Conservation (phyloP, 2,888 invertebrate species). For the Emmelina monodactyla region DNA sequence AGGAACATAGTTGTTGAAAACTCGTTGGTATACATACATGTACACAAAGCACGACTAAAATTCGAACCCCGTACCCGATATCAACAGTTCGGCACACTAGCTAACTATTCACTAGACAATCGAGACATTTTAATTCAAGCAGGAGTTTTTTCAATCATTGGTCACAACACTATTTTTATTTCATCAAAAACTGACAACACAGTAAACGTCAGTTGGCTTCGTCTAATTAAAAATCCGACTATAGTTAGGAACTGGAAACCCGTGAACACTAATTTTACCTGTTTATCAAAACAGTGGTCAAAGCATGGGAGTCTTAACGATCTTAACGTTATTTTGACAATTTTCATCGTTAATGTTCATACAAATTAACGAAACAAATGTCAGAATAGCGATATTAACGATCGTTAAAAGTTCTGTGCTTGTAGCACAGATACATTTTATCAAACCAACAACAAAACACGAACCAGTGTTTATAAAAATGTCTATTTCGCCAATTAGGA, state of each 20-base stretch:
- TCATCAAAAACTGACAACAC: conserved; percentile 6
- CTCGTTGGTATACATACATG: conserved; percentile 13
- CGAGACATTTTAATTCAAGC: conserved; percentile 5
- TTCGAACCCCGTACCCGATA: conserved; percentile 11
- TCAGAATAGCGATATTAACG: no score
- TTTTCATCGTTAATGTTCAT: no score
- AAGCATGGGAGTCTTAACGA: no score
- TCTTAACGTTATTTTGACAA: no score
- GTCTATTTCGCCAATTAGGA: no score
- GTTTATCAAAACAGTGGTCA: no score
- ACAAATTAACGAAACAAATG: no score
- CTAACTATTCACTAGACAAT: conserved; percentile 15
- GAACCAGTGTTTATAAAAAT: no score
- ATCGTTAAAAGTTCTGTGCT: no score
- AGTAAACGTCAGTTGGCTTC: conserved; percentile 6
- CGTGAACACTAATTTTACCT: no score
- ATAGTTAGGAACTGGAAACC: neutral
- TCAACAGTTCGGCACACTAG: conserved; percentile 13
- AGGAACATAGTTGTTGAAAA: conserved; percentile 14
- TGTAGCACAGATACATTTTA: no score
- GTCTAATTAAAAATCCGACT: conserved; percentile 5
- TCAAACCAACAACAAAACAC: no score
- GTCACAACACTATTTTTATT: conserved; percentile 10
- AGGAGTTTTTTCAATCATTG: conserved; percentile 10
- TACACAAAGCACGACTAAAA: conserved; percentile 13